A percentile compares a stretch with the other conserved stretches of the same genome.
phyloP scores from a whole-genome alignment of 2,888 invertebrate genomes.

The Dione vanillae region DNA sequence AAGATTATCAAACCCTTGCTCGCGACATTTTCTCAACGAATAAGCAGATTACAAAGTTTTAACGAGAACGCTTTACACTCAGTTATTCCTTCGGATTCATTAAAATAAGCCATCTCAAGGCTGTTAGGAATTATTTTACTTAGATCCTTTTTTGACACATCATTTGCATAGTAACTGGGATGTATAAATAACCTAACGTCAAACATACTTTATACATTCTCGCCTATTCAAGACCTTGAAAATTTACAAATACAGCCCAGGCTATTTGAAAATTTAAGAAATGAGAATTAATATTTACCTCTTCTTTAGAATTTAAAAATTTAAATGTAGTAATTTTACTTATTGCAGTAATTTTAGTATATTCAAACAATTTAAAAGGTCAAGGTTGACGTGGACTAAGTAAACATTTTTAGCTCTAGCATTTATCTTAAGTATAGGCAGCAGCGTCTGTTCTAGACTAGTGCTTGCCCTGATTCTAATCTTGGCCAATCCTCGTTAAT shows the following conservation, averaged over 20 bases:
- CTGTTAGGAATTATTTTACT: slow-evolving; percentile 21
- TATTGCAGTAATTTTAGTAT: not conserved
- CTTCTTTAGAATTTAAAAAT: too few species aligned
- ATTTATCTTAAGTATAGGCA: slow-evolving; percentile 13
- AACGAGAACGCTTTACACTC: slow-evolving; percentile 44
- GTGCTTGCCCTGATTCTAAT: slow-evolving; percentile 13
- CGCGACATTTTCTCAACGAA: slow-evolving; percentile 37
- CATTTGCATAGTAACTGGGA: too few species aligned
- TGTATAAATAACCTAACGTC: too few species aligned
- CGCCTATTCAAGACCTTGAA: too few species aligned
- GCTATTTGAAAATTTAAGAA: too few species aligned
- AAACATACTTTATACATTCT: too few species aligned
- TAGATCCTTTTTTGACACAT: not conserved
- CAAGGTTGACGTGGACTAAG: slow-evolving; percentile 1
- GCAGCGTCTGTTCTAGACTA: not conserved
- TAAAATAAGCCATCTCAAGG: slow-evolving; percentile 36
- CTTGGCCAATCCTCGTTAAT: slow-evolving; percentile 4
- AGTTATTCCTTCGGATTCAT: slow-evolving; percentile 41
- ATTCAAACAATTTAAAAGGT: not conserved
- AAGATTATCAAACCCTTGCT: slow-evolving; percentile 34
- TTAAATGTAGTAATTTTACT: too few species aligned
- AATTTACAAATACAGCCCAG: too few species aligned
- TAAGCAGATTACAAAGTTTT: slow-evolving; percentile 46
- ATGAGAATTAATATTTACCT: too few species aligned
- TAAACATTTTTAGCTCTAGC: slow-evolving; percentile 2